Percentiles rank a stretch among this genome's conserved stretches.
These are phyloP conservation scores for Indicator maculatus DNA, from an alignment of 2,113 vertebrate species.

Conservation along the genomic window DNA sequence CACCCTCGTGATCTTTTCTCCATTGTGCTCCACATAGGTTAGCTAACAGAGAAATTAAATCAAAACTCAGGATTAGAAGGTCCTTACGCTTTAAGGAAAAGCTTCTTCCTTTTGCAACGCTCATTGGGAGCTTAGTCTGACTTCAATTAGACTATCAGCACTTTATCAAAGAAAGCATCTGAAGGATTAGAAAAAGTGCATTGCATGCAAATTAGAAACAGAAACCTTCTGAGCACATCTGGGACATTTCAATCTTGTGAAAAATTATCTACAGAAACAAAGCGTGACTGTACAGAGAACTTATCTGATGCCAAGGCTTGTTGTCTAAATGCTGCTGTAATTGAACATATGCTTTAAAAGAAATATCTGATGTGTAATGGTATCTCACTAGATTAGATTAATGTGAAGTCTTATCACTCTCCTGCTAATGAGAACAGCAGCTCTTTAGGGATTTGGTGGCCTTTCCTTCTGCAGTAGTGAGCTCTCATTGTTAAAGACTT, in stretches of 20 bases:
- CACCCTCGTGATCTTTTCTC: not conserved
- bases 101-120: not conserved
- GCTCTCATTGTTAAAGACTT: not conserved
- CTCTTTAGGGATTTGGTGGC: conserved; percentile 16
- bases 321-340: conserved; percentile 47
- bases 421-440: conserved; percentile 25
- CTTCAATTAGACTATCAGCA: conserved; percentile 27
- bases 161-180: conserved; percentile 22
- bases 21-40: not conserved
- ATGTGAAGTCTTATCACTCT: not conserved
- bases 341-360: conserved; percentile 16
- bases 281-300: not conserved
- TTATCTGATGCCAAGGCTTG: conserved; percentile 40
- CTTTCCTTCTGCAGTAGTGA: not conserved
- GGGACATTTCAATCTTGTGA: not conserved
- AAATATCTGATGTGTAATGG: conserved; percentile 28
- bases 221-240: not conserved
- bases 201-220: conserved; percentile 39
- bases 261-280: conserved; percentile 36
- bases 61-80: not conserved
- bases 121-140: not conserved
- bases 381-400: conserved; percentile 20
- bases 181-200: not conserved
- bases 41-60: not conserved
- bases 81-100: not conserved